Evolutionary conservation across 1,140 invertebrate genomes (phyloP), one percentile per base, ranked within the genome.

Genomic region (Bombus vancouverensis): DNA sequence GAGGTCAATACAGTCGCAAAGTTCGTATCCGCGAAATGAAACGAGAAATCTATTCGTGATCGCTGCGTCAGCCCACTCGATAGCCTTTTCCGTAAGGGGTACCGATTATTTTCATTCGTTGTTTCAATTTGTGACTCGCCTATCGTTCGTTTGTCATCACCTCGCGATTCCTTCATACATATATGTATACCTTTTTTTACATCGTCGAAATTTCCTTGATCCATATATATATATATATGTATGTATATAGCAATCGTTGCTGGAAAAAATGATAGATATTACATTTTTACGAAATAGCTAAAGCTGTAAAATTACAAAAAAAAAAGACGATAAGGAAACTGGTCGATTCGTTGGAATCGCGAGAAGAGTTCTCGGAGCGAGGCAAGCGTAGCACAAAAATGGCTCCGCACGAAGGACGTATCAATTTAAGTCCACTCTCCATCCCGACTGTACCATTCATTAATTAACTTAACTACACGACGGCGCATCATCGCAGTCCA

Each of bases 401-500:
- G 91, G 86, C 91, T 85, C 89, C 87, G 89, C 83, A 76, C 92
- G 93, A 95, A 95, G 95, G 95, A 95, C 94, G 93, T 95, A 94
- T 95, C 94, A 95, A 95, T 95, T 95, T 94, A 95, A 93, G 84
- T 91, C 90, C 91, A 93, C 94, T 94, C 94, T 94, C 91, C 93
- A 90, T 92, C 90, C 92, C 91, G 94, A 93, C 93, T 94, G 92
- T 94, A 94, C 93, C 93, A 94, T 95, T 94, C 94, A 94, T 95
- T 95, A 95, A 95, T 95, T 94, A 94, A 95, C 93, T 95, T 94
- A 95, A 95, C 94, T 94, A 94, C 91, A 93, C 93, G 91, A 94
- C 93, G 89, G 90, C 91, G 91, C 92, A 94, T 93, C 92, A 93
- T 93, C 89, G 88, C 91, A 83, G 87, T 90, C 89, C 90, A 92